phyloP scores from a whole-genome alignment of 2,888 invertebrate genomes.

The Ametastegia equiseti region DNA sequence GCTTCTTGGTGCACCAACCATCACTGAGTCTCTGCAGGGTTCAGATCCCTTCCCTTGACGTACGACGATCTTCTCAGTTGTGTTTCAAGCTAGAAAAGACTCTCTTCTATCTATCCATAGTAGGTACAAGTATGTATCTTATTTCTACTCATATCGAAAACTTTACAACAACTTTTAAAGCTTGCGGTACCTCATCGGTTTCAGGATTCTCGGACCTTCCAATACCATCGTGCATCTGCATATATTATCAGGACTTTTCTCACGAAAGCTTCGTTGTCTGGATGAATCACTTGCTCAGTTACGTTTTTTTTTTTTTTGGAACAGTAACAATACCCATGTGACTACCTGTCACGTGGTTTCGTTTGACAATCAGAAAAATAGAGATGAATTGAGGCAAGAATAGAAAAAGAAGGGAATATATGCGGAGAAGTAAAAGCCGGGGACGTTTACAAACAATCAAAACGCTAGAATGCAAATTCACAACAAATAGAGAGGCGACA shows the following conservation, averaged over 20 bases:
- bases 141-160: background rate
- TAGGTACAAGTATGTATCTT: background rate
- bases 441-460: constrained; percentile 13
- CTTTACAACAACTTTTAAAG: background rate
- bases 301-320: too few relatives aligned
- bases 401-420: too few relatives aligned
- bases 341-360: too few relatives aligned
- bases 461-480: constrained; percentile 19
- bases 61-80: background rate
- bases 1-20: background rate
- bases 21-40: constrained; percentile 1
- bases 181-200: background rate
- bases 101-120: background rate
- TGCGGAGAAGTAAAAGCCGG: too few relatives aligned
- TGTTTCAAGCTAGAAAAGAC: background rate
- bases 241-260: too few relatives aligned
- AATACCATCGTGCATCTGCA: too few relatives aligned
- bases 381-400: too few relatives aligned
- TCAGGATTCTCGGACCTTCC: too few relatives aligned
- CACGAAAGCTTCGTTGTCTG: too few relatives aligned
- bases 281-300: too few relatives aligned
- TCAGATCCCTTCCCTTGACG: background rate
- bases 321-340: too few relatives aligned
- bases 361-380: background rate
- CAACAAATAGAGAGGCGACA: constrained; percentile 31